Conservation (phyloP, 2,888 invertebrate genomes). For the Anagyrus pseudococci region DNA sequence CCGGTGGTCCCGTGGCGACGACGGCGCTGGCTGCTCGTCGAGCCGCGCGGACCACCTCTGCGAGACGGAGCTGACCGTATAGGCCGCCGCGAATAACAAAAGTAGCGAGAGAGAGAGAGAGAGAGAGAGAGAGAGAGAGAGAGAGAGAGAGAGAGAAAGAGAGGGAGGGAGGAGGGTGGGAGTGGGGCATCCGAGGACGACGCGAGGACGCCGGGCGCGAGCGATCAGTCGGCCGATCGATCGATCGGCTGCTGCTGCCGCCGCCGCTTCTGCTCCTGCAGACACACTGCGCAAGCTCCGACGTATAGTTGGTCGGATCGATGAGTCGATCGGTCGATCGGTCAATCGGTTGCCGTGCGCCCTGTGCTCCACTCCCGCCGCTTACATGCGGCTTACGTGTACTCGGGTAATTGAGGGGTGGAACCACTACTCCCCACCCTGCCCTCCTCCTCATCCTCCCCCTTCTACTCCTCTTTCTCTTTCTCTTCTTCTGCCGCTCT, state of each 20-base stretch:
- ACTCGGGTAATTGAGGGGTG: slow-evolving; percentile 33
- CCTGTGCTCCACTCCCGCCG: not conserved
- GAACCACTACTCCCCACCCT: no score
- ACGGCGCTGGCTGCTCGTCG: slow-evolving; percentile 8
- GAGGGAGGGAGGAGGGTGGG: slow-evolving; percentile 8
- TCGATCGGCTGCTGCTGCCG: no score
- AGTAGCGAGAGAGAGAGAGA: not conserved
- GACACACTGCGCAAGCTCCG: no score
- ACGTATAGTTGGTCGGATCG: no score
- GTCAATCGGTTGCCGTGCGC: no score
- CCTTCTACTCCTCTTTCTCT: no score
- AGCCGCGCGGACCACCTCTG: slow-evolving; percentile 24
- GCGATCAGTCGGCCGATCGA: slow-evolving; percentile 13
- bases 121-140: not conserved
- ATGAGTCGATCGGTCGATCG: slow-evolving; percentile 15
- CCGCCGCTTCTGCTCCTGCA: no score
- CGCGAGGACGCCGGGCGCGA: not conserved
- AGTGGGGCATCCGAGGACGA: slow-evolving; percentile 25
- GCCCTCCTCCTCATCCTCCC: no score
- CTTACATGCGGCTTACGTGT: slow-evolving; percentile 7
- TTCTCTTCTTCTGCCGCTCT: no score
- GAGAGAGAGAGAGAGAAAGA: slow-evolving; percentile 1
- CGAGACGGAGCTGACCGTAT: slow-evolving; percentile 21
- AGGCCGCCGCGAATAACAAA: not conserved
- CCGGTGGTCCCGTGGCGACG: no score